Evolutionary conservation across 35 echinoderm and acorn worm species (phyloP).

Genomic region (Ophioderma brevispina): DNA sequence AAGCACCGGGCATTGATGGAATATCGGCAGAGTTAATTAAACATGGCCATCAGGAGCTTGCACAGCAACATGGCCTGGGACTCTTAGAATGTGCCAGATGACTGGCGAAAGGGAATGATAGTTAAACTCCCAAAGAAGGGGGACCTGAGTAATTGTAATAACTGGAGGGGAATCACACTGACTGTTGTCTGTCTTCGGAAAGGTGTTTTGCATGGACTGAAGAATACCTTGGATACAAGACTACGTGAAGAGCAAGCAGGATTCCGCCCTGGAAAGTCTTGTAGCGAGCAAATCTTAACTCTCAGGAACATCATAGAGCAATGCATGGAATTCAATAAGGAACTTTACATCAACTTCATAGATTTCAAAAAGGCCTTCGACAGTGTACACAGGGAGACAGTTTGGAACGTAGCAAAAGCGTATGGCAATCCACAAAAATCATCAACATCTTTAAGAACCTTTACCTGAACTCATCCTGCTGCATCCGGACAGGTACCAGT

Average conservation of each 20-base stretch:
- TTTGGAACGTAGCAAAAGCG: no score
- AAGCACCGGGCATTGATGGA: no score
- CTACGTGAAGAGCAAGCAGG: background rate
- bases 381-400: no score
- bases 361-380: no score
- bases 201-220: background rate
- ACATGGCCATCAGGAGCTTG: no score
- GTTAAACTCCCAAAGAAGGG: constrained; percentile 45
- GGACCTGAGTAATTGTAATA: constrained; percentile 28
- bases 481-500: no score
- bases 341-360: no score
- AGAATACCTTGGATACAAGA: no score
- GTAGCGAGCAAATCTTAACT: background rate
- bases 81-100: background rate
- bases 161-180: constrained; percentile 34
- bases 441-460: no score
- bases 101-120: constrained; percentile 24
- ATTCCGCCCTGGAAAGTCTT: background rate
- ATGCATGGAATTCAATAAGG: background rate
- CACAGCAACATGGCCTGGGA: background rate
- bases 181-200: background rate
- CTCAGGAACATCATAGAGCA: background rate
- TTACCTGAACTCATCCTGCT: no score
- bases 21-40: no score
- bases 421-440: no score